Percentiles rank a stretch among this genome's conserved stretches.
Evolutionary conservation across 2,797 vertebrate species (phyloP).

Genomic region (Sebastes reedi): DNA sequence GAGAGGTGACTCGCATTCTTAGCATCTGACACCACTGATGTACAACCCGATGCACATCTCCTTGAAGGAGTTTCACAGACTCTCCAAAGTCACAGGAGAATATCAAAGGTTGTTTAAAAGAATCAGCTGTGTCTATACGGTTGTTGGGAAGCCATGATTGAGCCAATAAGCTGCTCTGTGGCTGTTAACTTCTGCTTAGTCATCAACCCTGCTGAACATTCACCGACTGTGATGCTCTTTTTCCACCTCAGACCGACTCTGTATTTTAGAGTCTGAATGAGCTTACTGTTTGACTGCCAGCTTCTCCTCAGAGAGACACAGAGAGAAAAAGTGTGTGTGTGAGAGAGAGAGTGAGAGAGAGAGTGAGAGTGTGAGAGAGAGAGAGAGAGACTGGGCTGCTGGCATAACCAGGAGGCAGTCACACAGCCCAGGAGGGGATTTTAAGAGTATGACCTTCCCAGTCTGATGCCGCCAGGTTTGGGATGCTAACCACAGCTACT

Average conservation of each 20-base stretch:
- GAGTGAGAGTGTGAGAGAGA: too few relatives aligned
- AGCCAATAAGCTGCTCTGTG: slow-evolving; percentile 47
- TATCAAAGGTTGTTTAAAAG: background rate
- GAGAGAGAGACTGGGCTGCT: slow-evolving; percentile 7
- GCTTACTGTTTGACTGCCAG: slow-evolving; percentile 75
- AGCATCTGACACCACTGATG: slow-evolving; percentile 28
- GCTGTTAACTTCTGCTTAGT: slow-evolving; percentile 63
- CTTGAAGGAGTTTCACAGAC: slow-evolving; percentile 2
- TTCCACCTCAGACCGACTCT: slow-evolving; percentile 69
- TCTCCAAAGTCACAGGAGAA: background rate
- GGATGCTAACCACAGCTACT: slow-evolving; percentile 19
- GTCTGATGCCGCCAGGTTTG: slow-evolving; percentile 30
- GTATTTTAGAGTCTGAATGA: slow-evolving; percentile 70
- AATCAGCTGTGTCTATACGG: slow-evolving; percentile 1
- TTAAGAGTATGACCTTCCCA: slow-evolving; percentile 39
- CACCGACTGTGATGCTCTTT: slow-evolving; percentile 70
- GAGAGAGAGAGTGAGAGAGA: too few relatives aligned
- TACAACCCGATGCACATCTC: background rate
- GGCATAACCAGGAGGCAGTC: slow-evolving; percentile 27
- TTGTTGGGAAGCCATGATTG: slow-evolving; percentile 16
- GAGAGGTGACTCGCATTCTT: slow-evolving; percentile 32
- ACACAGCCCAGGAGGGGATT: slow-evolving; percentile 1
- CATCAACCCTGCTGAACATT: slow-evolving; percentile 63
- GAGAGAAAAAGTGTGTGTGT: slow-evolving; percentile 22
- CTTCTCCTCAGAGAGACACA: slow-evolving; percentile 54